phyloP scores from a whole-genome alignment of 2,888 invertebrate species.

The Tethea ocularis region DNA sequence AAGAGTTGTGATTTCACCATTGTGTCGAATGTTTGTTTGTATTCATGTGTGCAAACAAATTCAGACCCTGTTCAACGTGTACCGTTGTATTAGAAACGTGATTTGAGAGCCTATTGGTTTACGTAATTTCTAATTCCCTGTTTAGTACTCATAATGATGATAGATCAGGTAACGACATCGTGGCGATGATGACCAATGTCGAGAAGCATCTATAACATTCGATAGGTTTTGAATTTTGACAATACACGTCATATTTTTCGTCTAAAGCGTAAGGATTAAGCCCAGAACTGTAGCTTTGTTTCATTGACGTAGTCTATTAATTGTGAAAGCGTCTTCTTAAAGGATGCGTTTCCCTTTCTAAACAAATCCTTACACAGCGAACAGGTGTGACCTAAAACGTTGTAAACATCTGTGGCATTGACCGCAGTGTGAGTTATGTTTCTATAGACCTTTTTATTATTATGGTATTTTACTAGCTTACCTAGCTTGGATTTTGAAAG shows the following conservation, averaged over 20 bases:
- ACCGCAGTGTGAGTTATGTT: not conserved
- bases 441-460: not conserved
- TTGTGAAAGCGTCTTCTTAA: not conserved
- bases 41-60: slow-evolving; percentile 39
- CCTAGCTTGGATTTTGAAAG: not conserved
- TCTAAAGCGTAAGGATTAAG: too few species aligned
- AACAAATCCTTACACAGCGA: slow-evolving; percentile 6
- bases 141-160: not conserved
- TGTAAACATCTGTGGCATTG: not conserved
- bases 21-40: slow-evolving; percentile 14
- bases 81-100: slow-evolving; percentile 18
- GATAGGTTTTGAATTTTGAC: too few species aligned
- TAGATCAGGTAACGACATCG: too few species aligned
- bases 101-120: not conserved
- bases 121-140: slow-evolving; percentile 11
- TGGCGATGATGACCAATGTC: too few species aligned
- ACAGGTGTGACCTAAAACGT: slow-evolving; percentile 1
- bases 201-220: too few species aligned
- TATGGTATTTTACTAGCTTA: not conserved
- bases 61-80: slow-evolving; percentile 21
- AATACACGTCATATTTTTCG: too few species aligned
- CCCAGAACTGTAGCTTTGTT: too few species aligned
- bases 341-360: not conserved
- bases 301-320: not conserved
- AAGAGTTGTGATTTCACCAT: slow-evolving; percentile 7